Evolutionary conservation across 2,888 invertebrate genomes (phyloP).

Genomic region (Pardosa pseudoannulata): DNA sequence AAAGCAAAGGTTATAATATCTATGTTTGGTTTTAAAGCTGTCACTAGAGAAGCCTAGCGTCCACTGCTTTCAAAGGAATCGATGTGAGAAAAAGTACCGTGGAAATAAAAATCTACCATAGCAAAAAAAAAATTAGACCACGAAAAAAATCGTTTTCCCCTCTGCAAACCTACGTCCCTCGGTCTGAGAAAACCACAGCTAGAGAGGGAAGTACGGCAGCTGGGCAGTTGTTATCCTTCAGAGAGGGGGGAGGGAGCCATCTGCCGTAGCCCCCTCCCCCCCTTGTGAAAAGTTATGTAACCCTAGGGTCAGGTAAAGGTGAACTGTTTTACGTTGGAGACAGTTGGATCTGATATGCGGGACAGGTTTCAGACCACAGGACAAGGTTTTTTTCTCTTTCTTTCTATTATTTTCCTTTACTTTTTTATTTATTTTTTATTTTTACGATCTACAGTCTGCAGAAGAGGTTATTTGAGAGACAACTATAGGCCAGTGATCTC

Average conservation of each 20-base stretch:
- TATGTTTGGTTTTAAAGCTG: too few species aligned
- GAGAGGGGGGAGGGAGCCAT: constrained; percentile 34
- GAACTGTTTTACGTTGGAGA: constrained; percentile 62
- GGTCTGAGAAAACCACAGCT: constrained; percentile 56
- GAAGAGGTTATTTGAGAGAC: constrained; percentile 38
- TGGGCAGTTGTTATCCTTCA: constrained; percentile 60
- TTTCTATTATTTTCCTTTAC: too few species aligned
- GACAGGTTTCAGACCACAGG: constrained; percentile 60
- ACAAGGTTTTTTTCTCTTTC: constrained; percentile 53
- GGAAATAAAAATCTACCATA: neutral
- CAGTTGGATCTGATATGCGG: constrained; percentile 69
- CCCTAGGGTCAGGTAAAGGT: constrained; percentile 70
- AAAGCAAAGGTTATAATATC: too few species aligned
- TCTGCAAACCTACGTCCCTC: neutral
- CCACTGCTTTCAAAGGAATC: constrained; percentile 5
- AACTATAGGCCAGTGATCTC: neutral
- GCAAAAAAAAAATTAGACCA: constrained; percentile 48
- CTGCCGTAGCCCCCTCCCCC: constrained; percentile 20
- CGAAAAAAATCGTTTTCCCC: constrained; percentile 38
- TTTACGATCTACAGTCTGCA: constrained; percentile 23
- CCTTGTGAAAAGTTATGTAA: constrained; percentile 55
- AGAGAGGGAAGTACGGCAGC: constrained; percentile 46
- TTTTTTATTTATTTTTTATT: constrained; percentile 2
- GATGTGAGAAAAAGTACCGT: constrained; percentile 19
- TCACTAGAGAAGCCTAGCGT: constrained; percentile 39